These are phyloP conservation scores for Mola mola DNA, from an alignment of 2,113 vertebrate species.

Conservation along the genomic window DNA sequence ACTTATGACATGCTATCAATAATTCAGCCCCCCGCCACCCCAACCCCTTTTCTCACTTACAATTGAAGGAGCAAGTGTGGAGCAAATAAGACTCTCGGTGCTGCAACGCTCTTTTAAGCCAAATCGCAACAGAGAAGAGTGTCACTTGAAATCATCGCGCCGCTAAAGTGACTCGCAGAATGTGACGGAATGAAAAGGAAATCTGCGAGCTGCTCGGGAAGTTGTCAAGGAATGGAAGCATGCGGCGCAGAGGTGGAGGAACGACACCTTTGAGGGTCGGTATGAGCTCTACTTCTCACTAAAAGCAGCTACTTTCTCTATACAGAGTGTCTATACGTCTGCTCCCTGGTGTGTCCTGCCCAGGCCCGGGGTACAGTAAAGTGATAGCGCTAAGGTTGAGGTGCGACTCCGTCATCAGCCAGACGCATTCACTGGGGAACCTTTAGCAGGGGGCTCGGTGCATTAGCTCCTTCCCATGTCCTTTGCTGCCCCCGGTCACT, in stretches of 20 bases:
- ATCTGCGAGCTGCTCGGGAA: conserved; percentile 3
- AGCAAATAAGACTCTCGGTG: conserved; percentile 49
- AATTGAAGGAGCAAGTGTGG: conserved; percentile 38
- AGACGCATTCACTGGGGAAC: conserved; percentile 45
- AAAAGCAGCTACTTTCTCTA: conserved; percentile 37
- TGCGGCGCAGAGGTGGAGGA: not conserved
- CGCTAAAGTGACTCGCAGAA: conserved; percentile 20
- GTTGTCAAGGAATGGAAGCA: conserved; percentile 33
- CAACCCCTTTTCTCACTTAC: conserved; percentile 50
- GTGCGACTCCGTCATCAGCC: conserved; percentile 53
- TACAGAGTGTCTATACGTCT: conserved; percentile 10
- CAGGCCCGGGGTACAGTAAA: conserved; percentile 29
- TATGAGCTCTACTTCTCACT: not conserved
- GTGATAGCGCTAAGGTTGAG: conserved; percentile 37
- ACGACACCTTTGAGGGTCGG: not conserved
- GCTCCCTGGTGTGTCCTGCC: conserved; percentile 39
- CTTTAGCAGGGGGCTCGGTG: conserved; percentile 38
- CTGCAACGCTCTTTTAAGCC: not conserved
- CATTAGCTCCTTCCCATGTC: conserved; percentile 46
- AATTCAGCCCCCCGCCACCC: conserved; percentile 53
- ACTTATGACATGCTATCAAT: conserved; percentile 76
- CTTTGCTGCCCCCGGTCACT: conserved; percentile 23
- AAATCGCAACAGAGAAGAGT: conserved; percentile 33
- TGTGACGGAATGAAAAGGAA: conserved; percentile 2
- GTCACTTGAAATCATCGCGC: conserved; percentile 39